phyloP scores from a whole-genome alignment of 2,888 invertebrate genomes.

The Eutolmus rufibarbis region DNA sequence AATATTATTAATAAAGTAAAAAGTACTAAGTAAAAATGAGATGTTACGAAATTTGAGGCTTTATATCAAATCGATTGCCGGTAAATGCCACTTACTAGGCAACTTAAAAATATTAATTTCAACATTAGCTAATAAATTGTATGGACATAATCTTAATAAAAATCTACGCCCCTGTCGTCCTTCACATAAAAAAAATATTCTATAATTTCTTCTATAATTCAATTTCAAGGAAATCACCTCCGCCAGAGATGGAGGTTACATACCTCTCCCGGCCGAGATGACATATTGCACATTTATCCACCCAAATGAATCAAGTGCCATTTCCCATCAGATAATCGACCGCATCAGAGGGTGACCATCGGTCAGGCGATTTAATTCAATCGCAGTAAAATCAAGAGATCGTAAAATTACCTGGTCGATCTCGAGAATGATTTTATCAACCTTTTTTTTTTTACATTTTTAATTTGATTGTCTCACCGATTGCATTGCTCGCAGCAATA shows the following conservation, averaged over 20 bases:
- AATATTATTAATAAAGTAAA: no score
- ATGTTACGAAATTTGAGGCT: neutral
- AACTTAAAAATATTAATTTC: neutral
- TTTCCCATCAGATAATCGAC: neutral
- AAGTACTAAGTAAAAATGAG: neutral
- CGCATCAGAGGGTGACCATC: neutral
- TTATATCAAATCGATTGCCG: neutral
- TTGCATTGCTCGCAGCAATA: neutral
- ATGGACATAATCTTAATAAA: neutral
- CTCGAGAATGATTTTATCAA: neutral
- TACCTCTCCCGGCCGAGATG: neutral
- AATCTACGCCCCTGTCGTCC: neutral
- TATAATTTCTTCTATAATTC: conserved; percentile 1
- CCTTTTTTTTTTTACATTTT: neutral
- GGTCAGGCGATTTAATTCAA: neutral
- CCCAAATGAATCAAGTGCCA: neutral
- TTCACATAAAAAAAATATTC: conserved; percentile 18
- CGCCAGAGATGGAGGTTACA: neutral
- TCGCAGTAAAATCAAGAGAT: neutral
- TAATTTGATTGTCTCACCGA: neutral
- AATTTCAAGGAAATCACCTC: conserved; percentile 24
- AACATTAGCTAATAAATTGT: neutral
- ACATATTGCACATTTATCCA: neutral
- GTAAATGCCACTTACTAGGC: neutral
- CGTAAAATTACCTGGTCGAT: neutral